Evolutionary conservation across 2,797 vertebrate genomes (phyloP), one percentile per base, ranked within the genome.

Genomic region (Melanotaenia parkinsoni): DNA sequence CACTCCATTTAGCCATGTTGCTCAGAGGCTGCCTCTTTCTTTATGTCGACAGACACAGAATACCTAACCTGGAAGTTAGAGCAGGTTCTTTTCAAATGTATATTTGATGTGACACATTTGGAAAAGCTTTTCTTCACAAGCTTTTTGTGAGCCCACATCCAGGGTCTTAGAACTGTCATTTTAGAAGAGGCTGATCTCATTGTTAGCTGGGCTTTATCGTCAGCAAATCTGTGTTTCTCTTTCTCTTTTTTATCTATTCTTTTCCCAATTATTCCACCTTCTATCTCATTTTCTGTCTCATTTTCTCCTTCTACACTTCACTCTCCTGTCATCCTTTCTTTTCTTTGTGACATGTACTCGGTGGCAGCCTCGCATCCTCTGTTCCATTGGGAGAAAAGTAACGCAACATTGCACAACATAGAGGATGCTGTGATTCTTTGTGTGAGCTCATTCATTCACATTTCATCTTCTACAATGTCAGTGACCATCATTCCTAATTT

Each of bases 401-500:
- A 76, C 74, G 74, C 70, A 77, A 72, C 75, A 82, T 81, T 82
- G 74, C 61, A 40, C 79, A 65, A 77, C 64, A 22, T 33, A 58
- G 70, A 35, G 57, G 61, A 65, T 40, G 76, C 65, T 47, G 67
- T 20, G 50, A 71, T 68, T 86, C 35, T 64, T 51, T 70, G 56
- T 77, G 53, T 61, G 70, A 53, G 72, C 82, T 88, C 59, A 79
- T 88, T 86, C 67, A 6, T 72, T 88, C 80, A 77, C 77, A 74
- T 89, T 83, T 74, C 87, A 89, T 93, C 82, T 89, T 83, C 74
- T 67, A 57, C 79, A 69, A 47, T 88, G 86, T 77, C 82, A 85
- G 74, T 67, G 76, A 74, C 80, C 77, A 79, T 89, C 83, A 84
- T 75, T 88, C 69, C 71, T 68, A 62, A 81, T 85, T 79, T 79